phyloP scores from a whole-genome alignment of 2,113 vertebrate species.

The Oxyruncus cristatus region DNA sequence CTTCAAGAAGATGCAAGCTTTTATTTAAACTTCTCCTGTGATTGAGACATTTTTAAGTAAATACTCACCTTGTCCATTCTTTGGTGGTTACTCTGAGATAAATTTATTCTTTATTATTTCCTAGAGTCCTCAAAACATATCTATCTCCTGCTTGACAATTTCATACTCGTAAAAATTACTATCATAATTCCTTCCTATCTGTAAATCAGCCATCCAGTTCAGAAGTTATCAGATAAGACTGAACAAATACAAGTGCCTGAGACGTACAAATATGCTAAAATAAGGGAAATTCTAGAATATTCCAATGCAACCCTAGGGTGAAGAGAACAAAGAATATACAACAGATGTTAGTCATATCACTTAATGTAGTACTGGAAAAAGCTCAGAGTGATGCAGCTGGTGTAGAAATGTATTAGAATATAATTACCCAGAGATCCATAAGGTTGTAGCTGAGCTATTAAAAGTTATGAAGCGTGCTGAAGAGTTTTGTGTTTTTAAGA shows the following conservation, averaged over 20 bases:
- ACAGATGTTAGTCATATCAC: neutral
- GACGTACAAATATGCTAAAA: neutral
- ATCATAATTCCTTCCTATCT: neutral
- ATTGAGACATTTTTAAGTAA: neutral
- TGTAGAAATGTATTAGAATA: neutral
- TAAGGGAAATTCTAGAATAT: neutral
- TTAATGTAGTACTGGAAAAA: neutral
- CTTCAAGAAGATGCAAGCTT: neutral
- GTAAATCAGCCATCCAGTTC: neutral
- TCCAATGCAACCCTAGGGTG: neutral
- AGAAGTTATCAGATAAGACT: neutral
- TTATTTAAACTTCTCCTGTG: neutral
- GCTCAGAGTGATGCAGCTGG: neutral
- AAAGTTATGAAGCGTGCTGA: neutral
- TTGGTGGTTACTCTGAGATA: neutral
- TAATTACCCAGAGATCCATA: constrained; percentile 10
- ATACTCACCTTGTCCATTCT: neutral
- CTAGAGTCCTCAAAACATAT: neutral
- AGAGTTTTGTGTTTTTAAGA: constrained; percentile 6
- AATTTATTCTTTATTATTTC: neutral
- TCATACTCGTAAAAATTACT: neutral
- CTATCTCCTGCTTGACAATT: neutral
- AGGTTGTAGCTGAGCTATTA: neutral
- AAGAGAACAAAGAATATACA: neutral
- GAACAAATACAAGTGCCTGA: neutral